Conservation (phyloP, 2,888 invertebrate genomes). For the Hirudinaria manillensis region DNA sequence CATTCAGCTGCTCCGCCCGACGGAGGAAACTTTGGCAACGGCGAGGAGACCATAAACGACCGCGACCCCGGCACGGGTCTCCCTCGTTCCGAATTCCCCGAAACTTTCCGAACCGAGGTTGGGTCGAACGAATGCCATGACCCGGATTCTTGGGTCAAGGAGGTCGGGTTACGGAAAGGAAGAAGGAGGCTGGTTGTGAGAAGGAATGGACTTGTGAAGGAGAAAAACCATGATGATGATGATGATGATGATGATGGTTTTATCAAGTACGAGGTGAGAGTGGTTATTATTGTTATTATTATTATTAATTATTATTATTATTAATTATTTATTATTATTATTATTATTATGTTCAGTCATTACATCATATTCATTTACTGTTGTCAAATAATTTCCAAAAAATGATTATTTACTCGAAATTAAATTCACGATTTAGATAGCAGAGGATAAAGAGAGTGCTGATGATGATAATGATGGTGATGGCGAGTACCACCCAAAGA, state of each 20-base stretch:
- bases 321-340: no score
- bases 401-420: no score
- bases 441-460: constrained; percentile 6
- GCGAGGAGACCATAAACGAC: not conserved
- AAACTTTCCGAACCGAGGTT: constrained; percentile 59
- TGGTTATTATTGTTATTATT: no score
- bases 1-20: no score
- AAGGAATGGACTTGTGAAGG: not conserved
- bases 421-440: not conserved
- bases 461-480: constrained; percentile 19
- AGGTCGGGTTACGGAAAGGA: constrained; percentile 9
- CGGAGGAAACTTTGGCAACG: not conserved
- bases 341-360: no score
- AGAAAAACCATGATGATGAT: not conserved
- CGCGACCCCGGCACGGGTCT: constrained; percentile 48
- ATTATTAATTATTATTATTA: no score
- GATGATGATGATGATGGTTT: constrained; percentile 22
- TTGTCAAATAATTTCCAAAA: no score
- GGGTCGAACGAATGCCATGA: constrained; percentile 60
- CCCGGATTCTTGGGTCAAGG: constrained; percentile 32
- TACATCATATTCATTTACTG: no score
- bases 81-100: constrained; percentile 64
- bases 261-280: not conserved
- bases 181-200: not conserved
- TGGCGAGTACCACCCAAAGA: constrained; percentile 48